phyloP scores from a whole-genome alignment of 1,140 invertebrate genomes.

The Glossosoma conforme region DNA sequence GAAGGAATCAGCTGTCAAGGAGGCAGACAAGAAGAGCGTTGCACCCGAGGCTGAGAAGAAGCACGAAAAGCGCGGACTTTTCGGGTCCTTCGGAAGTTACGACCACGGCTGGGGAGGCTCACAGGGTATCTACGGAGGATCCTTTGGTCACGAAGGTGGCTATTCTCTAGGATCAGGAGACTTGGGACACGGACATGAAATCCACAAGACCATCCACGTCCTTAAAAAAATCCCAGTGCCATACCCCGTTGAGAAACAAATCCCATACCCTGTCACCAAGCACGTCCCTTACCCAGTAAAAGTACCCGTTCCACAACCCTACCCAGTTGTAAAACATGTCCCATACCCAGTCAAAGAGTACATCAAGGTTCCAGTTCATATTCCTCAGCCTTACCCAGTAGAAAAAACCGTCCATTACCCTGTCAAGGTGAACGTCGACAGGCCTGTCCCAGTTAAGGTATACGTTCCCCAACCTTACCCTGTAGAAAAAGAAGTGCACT shows the following conservation, averaged over 20 bases:
- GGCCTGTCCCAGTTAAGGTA: slow-evolving; percentile 61
- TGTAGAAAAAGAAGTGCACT: slow-evolving; percentile 51
- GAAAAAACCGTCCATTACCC: slow-evolving; percentile 63
- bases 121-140: slow-evolving; percentile 32
- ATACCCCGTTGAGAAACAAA: slow-evolving; percentile 58
- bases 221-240: slow-evolving; percentile 57
- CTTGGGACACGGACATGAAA: slow-evolving; percentile 43
- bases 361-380: slow-evolving; percentile 62
- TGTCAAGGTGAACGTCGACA: slow-evolving; percentile 65
- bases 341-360: slow-evolving; percentile 62
- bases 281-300: slow-evolving; percentile 45
- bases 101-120: slow-evolving; percentile 35
- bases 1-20: slow-evolving; percentile 51
- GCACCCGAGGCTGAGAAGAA: slow-evolving; percentile 57
- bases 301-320: slow-evolving; percentile 58
- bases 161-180: slow-evolving; percentile 28
- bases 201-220: slow-evolving; percentile 48
- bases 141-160: slow-evolving; percentile 35
- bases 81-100: slow-evolving; percentile 51
- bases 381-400: slow-evolving; percentile 65
- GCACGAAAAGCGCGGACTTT: slow-evolving; percentile 65
- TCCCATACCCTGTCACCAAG: slow-evolving; percentile 57
- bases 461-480: slow-evolving; percentile 63
- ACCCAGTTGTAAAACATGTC: slow-evolving; percentile 63
- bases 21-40: slow-evolving; percentile 42